Conservation (phyloP, 1,140 invertebrate species). For the Rhyacophila brunnea region DNA sequence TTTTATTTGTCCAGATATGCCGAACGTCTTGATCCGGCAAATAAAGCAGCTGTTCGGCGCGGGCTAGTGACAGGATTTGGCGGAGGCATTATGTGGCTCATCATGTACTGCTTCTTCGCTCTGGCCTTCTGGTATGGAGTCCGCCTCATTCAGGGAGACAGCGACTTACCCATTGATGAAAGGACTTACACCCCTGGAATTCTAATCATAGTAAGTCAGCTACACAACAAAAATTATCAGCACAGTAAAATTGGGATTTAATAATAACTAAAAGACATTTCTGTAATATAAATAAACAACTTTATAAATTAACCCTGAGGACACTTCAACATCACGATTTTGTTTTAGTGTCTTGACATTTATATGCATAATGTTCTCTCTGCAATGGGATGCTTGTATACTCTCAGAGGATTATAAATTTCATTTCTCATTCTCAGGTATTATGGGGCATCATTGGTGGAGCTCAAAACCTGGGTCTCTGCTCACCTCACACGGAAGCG, state of each 20-base stretch:
- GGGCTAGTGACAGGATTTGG: constrained; percentile 65
- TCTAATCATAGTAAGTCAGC: constrained; percentile 65
- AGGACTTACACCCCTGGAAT: constrained; percentile 61
- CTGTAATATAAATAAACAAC: too few species aligned
- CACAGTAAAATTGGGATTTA: too few species aligned
- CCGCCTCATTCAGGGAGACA: constrained; percentile 55
- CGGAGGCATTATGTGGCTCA: constrained; percentile 70
- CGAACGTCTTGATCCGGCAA: too few species aligned
- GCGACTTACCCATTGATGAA: constrained; percentile 56
- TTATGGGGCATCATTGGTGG: constrained; percentile 84
- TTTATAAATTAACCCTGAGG: too few species aligned
- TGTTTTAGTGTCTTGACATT: too few species aligned
- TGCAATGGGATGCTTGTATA: too few species aligned
- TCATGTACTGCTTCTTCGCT: constrained; percentile 74
- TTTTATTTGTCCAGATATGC: constrained; percentile 37
- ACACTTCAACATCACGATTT: too few species aligned
- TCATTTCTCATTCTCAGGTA: constrained; percentile 50
- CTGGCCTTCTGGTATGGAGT: constrained; percentile 85
- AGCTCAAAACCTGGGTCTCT: constrained; percentile 84
- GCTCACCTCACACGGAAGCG: constrained; percentile 78
- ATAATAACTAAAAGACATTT: too few species aligned
- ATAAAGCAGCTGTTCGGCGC: too few species aligned
- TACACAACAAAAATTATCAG: too few species aligned
- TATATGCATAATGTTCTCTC: too few species aligned
- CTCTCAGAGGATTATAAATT: too few species aligned